A percentile compares a stretch with the other conserved stretches of the same genome.
Conservation (phyloP, 2,797 vertebrate genomes). For the Pteropus rufus region DNA sequence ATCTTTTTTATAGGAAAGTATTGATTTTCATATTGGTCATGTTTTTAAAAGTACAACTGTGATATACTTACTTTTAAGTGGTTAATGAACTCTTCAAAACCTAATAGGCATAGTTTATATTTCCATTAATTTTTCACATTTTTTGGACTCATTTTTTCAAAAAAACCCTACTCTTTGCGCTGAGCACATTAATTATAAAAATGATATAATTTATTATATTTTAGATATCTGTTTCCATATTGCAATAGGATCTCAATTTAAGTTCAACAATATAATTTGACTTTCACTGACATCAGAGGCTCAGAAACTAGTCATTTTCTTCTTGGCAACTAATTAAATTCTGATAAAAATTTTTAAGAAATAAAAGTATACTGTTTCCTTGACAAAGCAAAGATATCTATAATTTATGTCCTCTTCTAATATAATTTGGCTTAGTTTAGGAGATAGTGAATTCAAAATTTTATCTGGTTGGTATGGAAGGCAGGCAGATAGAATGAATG, state of each 20-base stretch:
- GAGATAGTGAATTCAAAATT: background rate
- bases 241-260: background rate
- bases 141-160: background rate
- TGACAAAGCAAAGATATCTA: background rate
- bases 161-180: background rate
- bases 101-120: background rate
- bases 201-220: background rate
- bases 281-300: background rate
- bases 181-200: background rate
- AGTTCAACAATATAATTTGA: background rate
- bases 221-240: background rate
- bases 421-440: background rate
- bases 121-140: background rate
- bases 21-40: background rate
- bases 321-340: background rate
- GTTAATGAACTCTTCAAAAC: background rate
- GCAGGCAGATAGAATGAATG: background rate
- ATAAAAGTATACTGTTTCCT: background rate
- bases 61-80: background rate
- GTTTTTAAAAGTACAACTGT: background rate
- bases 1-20: background rate
- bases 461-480: background rate
- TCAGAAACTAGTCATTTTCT: background rate
- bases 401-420: background rate
- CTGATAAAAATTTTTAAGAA: background rate